These are phyloP conservation scores for Drosophila miranda DNA, from an alignment of 1,140 invertebrate genomes.

Conservation along the genomic window DNA sequence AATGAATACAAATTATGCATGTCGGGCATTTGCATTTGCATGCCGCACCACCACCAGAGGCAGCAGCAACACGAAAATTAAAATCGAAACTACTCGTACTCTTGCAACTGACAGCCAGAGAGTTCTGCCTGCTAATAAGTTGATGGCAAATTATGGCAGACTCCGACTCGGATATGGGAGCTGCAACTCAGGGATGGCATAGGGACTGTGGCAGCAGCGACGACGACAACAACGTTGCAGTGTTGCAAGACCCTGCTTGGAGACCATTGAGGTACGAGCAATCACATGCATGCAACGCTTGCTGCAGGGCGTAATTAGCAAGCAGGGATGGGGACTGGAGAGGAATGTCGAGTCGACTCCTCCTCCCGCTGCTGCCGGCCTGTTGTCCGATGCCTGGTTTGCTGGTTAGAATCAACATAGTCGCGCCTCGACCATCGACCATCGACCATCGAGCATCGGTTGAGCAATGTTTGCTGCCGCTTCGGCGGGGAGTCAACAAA, in stretches of 20 bases:
- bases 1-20: slow-evolving; percentile 78
- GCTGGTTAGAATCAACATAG: slow-evolving; percentile 60
- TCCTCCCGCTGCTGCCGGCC: slow-evolving; percentile 4
- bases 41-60: slow-evolving; percentile 26
- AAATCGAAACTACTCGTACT: slow-evolving; percentile 74
- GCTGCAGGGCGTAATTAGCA: slow-evolving; percentile 79
- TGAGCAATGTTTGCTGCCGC: slow-evolving; percentile 62
- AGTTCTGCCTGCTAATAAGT: slow-evolving; percentile 57
- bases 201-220: neutral
- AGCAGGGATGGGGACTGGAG: slow-evolving; percentile 7
- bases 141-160: slow-evolving; percentile 71
- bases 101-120: slow-evolving; percentile 35
- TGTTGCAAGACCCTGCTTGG: neutral
- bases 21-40: slow-evolving; percentile 56
- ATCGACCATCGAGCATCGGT: slow-evolving; percentile 3
- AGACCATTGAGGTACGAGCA: slow-evolving; percentile 40
- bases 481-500: slow-evolving; percentile 9
- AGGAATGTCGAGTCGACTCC: neutral
- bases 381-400: slow-evolving; percentile 21
- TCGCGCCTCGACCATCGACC: slow-evolving; percentile 55
- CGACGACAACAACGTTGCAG: neutral
- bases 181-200: slow-evolving; percentile 3
- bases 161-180: neutral
- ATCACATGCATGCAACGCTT: slow-evolving; percentile 73
- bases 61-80: slow-evolving; percentile 64